Evolutionary conservation across 2,888 invertebrate species (phyloP), one percentile per base, ranked within the genome.

Genomic region (Tinea pellionella): DNA sequence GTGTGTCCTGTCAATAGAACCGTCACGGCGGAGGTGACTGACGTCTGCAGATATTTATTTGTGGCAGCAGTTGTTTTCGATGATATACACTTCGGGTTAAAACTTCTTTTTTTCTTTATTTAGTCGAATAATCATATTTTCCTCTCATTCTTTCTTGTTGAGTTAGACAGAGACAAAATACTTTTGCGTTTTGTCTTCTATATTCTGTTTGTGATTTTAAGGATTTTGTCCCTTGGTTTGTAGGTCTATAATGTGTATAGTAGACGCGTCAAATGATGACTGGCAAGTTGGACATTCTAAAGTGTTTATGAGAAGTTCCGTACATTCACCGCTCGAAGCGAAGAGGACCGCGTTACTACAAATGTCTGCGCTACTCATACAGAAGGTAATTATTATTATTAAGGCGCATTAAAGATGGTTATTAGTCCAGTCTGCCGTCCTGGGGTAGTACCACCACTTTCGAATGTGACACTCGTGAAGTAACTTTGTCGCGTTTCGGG

Each of bases 211-310:
- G n/a, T n/a, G n/a, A n/a, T n/a, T n/a, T n/a, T n/a, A n/a, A n/a
- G n/a, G n/a, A n/a, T n/a, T n/a, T n/a, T n/a, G n/a, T n/a, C n/a
- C n/a, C n/a, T n/a, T n/a, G n/a, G n/a, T n/a, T n/a, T 69, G 2
- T 69, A 87, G 87, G 63, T 65, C 72, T 2, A 83, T 88, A 66
- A 85, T 95, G 69, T 86, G 89, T 63, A 86, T 89, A 63, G 90
- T 93, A 65, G 89, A 91, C 59, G 89, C 95, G 41, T 91, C 93
- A 0, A 85, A 89, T 60, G 91, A 89, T 61, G 95, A 96, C 77
- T 96, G 96, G 96, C 96, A 96, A 80, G 90, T 96, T 63, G 97
- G 96, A 0, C 93, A 92, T 78, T 92, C 91, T 37, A 96, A 96
- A 82, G 92, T 97, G 51, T 97, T 97, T 75, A 88, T 97, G 71